Conservation (phyloP, 92 coral and sea anemone genomes). For the Epizoanthus rinbou region DNA sequence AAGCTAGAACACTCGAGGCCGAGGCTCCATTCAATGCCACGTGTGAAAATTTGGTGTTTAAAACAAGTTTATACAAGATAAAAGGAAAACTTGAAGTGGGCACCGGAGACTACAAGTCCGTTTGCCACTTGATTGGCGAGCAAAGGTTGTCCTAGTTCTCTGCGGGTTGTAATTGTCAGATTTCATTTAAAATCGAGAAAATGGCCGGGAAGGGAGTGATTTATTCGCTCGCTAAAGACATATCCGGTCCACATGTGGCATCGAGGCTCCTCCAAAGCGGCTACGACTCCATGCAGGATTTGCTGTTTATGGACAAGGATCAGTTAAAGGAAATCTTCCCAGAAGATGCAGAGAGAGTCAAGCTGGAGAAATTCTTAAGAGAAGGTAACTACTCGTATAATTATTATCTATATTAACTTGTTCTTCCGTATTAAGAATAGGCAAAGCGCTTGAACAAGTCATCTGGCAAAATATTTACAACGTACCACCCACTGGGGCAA, state of each 20-base stretch:
- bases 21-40: conserved; percentile 26
- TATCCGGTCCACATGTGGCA: conserved; percentile 24
- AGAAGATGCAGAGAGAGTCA: conserved; percentile 2
- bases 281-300: conserved; percentile 35
- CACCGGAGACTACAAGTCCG: neutral
- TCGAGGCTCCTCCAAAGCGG: conserved; percentile 19
- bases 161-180: neutral
- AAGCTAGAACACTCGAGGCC: neutral
- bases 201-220: conserved; percentile 30
- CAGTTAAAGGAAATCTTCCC: conserved; percentile 8
- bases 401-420: neutral
- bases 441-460: neutral
- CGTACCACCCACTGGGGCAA: conserved; percentile 19
- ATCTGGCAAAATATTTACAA: neutral
- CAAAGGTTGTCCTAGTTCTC: neutral
- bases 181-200: conserved; percentile 1
- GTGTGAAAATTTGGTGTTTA: neutral
- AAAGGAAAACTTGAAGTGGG: neutral
- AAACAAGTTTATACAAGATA: conserved; percentile 3
- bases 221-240: conserved; percentile 3
- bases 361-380: conserved; percentile 13
- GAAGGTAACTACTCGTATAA: conserved; percentile 18
- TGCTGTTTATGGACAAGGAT: conserved; percentile 18
- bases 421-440: neutral
- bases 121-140: conserved; percentile 5